Percentiles rank a stretch among this genome's conserved stretches.
Evolutionary conservation across 2,888 invertebrate genomes (phyloP).

Genomic region (Drosophila imparisetae): DNA sequence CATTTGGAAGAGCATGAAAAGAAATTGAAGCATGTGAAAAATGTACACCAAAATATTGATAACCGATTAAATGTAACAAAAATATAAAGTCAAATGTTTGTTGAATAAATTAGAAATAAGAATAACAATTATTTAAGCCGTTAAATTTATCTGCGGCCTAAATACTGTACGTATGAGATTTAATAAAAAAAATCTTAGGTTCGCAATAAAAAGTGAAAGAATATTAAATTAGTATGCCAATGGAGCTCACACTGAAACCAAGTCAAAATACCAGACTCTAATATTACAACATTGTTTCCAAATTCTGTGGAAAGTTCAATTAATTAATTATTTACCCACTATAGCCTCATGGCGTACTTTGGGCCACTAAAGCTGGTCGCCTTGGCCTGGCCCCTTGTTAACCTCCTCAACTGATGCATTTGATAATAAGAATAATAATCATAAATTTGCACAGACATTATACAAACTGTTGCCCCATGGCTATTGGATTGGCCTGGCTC

Average conservation of each 20-base stretch:
- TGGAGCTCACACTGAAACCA: not conserved
- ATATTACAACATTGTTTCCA: conserved; percentile 18
- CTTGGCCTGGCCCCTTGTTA: not conserved
- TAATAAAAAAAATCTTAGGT: not conserved
- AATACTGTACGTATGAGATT: not conserved
- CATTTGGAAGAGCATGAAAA: not conserved
- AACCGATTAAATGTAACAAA: not conserved
- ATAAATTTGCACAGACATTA: conserved; percentile 20
- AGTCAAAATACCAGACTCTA: not conserved
- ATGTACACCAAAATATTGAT: not conserved
- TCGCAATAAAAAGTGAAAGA: not conserved
- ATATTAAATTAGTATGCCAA: not conserved
- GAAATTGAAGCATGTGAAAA: not conserved
- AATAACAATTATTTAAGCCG: not conserved
- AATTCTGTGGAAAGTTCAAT: conserved; percentile 20
- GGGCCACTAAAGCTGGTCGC: not conserved
- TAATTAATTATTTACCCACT: conserved; percentile 9
- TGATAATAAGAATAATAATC: conserved; percentile 36
- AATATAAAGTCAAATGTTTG: not conserved
- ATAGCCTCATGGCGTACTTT: not conserved
- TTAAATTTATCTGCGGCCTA: no score
- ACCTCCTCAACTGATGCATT: not conserved
- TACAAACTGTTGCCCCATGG: conserved; percentile 11
- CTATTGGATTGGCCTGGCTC: conserved; percentile 11
- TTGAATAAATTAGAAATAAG: not conserved